Conservation (phyloP, 2,888 invertebrate species). For the Argyresthia goedartella region DNA sequence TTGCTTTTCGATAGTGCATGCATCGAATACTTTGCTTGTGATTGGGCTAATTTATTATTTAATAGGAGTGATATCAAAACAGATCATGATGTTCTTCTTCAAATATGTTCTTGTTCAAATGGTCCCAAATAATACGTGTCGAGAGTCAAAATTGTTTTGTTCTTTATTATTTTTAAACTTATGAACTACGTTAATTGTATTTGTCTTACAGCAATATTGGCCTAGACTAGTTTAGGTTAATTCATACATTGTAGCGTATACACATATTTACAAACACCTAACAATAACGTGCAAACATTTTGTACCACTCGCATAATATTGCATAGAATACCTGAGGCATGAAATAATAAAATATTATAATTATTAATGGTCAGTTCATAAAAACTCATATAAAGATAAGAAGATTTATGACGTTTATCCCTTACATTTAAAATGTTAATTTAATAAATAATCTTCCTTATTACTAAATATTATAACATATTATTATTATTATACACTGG, state of each 20-base stretch:
- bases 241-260: constrained; percentile 25
- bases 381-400: background rate
- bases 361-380: background rate
- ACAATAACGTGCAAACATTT: constrained; percentile 22
- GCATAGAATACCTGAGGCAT: background rate
- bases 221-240: too few relatives aligned
- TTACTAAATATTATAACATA: constrained; percentile 14
- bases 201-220: too few relatives aligned
- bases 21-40: too few relatives aligned
- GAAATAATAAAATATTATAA: background rate
- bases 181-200: too few relatives aligned
- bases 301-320: constrained; percentile 4
- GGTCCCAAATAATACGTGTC: too few relatives aligned
- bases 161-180: background rate
- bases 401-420: background rate
- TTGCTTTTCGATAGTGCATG: too few relatives aligned
- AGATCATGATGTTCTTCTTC: too few relatives aligned
- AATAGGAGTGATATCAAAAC: too few relatives aligned
- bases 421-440: background rate
- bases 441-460: constrained; percentile 30
- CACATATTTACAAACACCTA: constrained; percentile 61
- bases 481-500: constrained; percentile 11
- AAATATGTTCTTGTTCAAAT: too few relatives aligned
- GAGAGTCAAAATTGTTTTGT: too few relatives aligned
- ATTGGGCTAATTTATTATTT: too few relatives aligned